Conservation (phyloP, 2,888 invertebrate genomes). For the Pecten maximus region DNA sequence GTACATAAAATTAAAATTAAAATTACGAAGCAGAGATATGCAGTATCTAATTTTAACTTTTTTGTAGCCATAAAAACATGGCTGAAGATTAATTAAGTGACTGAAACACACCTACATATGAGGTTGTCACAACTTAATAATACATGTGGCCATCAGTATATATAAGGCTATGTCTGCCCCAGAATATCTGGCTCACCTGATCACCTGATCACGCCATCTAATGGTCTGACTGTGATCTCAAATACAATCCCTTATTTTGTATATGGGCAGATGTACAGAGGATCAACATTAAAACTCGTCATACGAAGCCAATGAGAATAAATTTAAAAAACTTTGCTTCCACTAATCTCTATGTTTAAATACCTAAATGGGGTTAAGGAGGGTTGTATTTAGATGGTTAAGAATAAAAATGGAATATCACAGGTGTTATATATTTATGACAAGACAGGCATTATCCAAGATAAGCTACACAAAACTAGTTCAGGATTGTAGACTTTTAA, state of each 20-base stretch:
- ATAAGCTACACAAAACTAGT: background rate
- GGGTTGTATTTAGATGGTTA: background rate
- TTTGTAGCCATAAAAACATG: background rate
- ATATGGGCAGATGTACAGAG: background rate
- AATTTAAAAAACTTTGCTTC: background rate
- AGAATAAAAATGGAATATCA: background rate
- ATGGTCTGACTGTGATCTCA: background rate
- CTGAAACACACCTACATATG: background rate
- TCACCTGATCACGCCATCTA: background rate
- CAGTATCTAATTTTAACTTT: too few relatives aligned
- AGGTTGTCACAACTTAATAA: background rate
- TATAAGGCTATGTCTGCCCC: background rate
- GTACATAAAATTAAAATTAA: background rate
- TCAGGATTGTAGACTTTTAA: background rate
- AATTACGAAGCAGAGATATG: background rate
- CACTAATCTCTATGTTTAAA: background rate
- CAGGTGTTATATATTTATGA: slow-evolving; percentile 28
- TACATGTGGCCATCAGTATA: background rate
- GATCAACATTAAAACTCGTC: background rate
- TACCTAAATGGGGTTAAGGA: background rate
- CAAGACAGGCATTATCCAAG: background rate
- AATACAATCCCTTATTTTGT: background rate
- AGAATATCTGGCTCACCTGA: background rate
- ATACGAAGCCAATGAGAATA: background rate
- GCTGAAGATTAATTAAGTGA: background rate